phyloP scores from a whole-genome alignment of 2,797 vertebrate genomes.

The Champsocephalus gunnari region DNA sequence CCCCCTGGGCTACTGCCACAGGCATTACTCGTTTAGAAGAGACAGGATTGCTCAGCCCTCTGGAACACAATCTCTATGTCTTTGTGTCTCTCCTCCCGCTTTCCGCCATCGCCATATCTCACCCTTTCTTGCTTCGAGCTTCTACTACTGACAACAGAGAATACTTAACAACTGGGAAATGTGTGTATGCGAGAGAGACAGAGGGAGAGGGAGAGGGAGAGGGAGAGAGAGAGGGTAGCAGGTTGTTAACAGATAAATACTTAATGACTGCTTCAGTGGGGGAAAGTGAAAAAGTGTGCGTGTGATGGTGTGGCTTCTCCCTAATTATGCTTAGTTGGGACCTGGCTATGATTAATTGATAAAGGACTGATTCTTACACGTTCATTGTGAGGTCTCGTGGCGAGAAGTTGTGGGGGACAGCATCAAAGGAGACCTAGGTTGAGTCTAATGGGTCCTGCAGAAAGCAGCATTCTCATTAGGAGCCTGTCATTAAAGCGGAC shows the following conservation, averaged over 20 bases:
- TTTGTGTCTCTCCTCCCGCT: slow-evolving; percentile 40
- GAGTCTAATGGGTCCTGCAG: slow-evolving; percentile 94
- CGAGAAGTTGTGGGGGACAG: slow-evolving; percentile 89
- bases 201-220: slow-evolving; percentile 9
- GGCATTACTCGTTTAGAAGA: slow-evolving; percentile 82
- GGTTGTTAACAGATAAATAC: slow-evolving; percentile 95
- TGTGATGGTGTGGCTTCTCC: slow-evolving; percentile 93
- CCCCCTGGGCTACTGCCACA: slow-evolving; percentile 86
- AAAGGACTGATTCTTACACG: slow-evolving; percentile 92
- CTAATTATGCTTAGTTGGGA: slow-evolving; percentile 98
- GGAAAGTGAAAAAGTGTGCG: slow-evolving; percentile 82
- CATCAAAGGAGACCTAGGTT: slow-evolving; percentile 98
- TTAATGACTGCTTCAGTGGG: slow-evolving; percentile 94
- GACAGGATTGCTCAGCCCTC: slow-evolving; percentile 42
- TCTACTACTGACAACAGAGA: slow-evolving; percentile 60
- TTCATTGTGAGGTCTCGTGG: slow-evolving; percentile 75
- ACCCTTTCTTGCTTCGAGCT: slow-evolving; percentile 13
- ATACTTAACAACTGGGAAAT: slow-evolving; percentile 62
- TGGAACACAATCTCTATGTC: slow-evolving; percentile 50
- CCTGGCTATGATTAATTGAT: slow-evolving; percentile 98
- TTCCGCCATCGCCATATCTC: slow-evolving; percentile 35
- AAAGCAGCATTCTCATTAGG: slow-evolving; percentile 94
- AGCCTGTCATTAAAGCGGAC: slow-evolving; percentile 91
- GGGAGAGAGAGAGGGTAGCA: slow-evolving; percentile 69
- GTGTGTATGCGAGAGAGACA: slow-evolving; percentile 22